Conservation (phyloP, 2,797 vertebrate species). For the Pelodytes ibericus region DNA sequence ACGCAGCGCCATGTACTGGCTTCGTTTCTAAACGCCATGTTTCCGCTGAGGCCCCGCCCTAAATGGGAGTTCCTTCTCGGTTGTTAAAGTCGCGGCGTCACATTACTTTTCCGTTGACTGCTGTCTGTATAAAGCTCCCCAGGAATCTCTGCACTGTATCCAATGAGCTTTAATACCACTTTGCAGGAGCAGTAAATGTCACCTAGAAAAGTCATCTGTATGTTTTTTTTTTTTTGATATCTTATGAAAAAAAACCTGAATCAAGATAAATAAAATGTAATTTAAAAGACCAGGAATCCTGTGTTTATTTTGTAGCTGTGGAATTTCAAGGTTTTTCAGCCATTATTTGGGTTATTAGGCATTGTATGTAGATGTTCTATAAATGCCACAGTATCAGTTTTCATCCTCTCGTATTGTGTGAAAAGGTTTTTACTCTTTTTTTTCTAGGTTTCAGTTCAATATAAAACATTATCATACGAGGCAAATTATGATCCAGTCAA, state of each 20-base stretch:
- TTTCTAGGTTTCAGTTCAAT: too few relatives aligned
- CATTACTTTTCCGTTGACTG: too few relatives aligned
- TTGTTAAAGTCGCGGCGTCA: background rate
- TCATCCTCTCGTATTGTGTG: too few relatives aligned
- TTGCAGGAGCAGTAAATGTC: slow-evolving; percentile 14
- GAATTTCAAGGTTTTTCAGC: too few relatives aligned
- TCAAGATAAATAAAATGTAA: slow-evolving; percentile 57
- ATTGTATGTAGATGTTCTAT: too few relatives aligned
- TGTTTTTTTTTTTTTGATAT: slow-evolving; percentile 29
- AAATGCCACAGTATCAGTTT: too few relatives aligned
- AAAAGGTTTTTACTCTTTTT: too few relatives aligned
- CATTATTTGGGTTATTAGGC: too few relatives aligned
- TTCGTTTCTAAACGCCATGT: slow-evolving; percentile 80
- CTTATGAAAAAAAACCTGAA: slow-evolving; percentile 53
- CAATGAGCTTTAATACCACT: slow-evolving; percentile 19
- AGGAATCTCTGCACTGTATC: slow-evolving; percentile 14
- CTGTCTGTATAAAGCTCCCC: background rate
- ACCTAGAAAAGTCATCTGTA: background rate
- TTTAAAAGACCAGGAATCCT: slow-evolving; percentile 6
- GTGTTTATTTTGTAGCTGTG: background rate
- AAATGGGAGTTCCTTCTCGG: background rate
- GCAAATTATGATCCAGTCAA: too few relatives aligned
- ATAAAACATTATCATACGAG: too few relatives aligned
- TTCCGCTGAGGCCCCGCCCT: slow-evolving; percentile 5
- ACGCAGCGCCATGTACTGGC: slow-evolving; percentile 95